These are phyloP conservation scores for Trichogramma dendrolimi DNA, from an alignment of 2,888 invertebrate genomes.

Conservation along the genomic window DNA sequence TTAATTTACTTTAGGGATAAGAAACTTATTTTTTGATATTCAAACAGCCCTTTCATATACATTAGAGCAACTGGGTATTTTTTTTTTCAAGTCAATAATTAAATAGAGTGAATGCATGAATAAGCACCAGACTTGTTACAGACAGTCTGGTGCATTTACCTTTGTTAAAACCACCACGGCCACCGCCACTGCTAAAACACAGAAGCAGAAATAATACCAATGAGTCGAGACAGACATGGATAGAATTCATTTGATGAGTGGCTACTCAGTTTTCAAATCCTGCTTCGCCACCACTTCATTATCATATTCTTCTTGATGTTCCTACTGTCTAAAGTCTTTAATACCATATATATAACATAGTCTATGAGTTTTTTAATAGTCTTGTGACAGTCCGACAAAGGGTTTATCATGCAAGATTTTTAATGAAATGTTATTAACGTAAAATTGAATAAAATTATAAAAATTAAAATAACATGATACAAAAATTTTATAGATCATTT, in stretches of 20 bases:
- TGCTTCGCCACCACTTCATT: slow-evolving; percentile 55
- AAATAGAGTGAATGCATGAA: slow-evolving; percentile 59
- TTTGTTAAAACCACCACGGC: slow-evolving; percentile 94
- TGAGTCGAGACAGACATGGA: slow-evolving; percentile 62
- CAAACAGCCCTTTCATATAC: slow-evolving; percentile 52
- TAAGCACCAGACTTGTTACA: slow-evolving; percentile 68
- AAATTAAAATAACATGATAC: slow-evolving; percentile 15
- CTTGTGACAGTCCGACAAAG: slow-evolving; percentile 29
- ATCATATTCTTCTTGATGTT: slow-evolving; percentile 55
- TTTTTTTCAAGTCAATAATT: slow-evolving; percentile 43
- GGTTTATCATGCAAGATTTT: slow-evolving; percentile 27
- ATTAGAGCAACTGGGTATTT: slow-evolving; percentile 48
- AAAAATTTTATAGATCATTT: slow-evolving; percentile 15
- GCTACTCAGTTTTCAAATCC: slow-evolving; percentile 57
- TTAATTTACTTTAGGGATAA: slow-evolving; percentile 13
- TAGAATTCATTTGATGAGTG: slow-evolving; percentile 53
- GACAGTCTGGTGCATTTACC: slow-evolving; percentile 80
- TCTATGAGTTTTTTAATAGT: slow-evolving; percentile 27
- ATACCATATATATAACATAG: slow-evolving; percentile 40
- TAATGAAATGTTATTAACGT: background rate
- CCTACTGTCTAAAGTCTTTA: slow-evolving; percentile 59
- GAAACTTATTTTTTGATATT: slow-evolving; percentile 12
- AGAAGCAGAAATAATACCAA: slow-evolving; percentile 71
- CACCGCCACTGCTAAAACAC: slow-evolving; percentile 91
- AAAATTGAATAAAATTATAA: slow-evolving; percentile 25